Conservation (phyloP, 1,140 invertebrate genomes). For the Pseudoatta argentina region DNA sequence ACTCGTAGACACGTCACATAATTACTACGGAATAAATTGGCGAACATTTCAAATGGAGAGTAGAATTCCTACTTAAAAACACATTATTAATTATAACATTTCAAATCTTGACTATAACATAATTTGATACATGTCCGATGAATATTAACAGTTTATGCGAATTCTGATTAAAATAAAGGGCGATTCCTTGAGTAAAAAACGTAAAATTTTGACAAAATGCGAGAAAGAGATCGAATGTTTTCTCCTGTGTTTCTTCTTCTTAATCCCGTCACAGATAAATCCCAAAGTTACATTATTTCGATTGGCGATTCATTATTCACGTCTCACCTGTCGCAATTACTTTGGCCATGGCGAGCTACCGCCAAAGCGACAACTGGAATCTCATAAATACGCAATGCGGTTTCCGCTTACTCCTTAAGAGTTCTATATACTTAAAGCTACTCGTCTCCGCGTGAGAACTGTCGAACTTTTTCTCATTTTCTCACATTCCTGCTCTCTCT, state of each 20-base stretch:
- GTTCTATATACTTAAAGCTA: slow-evolving; percentile 48
- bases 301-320: slow-evolving; percentile 56
- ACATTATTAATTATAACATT: slow-evolving; percentile 9
- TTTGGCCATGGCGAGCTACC: slow-evolving; percentile 6
- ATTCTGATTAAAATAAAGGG: background rate
- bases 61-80: background rate
- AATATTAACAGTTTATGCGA: background rate
- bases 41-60: background rate
- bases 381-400: slow-evolving; percentile 67
- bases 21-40: slow-evolving; percentile 27
- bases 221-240: background rate
- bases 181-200: background rate
- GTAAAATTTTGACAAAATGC: slow-evolving; percentile 6
- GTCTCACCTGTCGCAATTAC: slow-evolving; percentile 42
- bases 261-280: background rate
- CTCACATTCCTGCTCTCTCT: background rate
- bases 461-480: slow-evolving; percentile 13
- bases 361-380: slow-evolving; percentile 52
- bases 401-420: slow-evolving; percentile 27
- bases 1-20: slow-evolving; percentile 13
- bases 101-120: background rate
- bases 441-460: slow-evolving; percentile 16
- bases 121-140: background rate
- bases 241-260: background rate
- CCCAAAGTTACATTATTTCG: slow-evolving; percentile 39